Base-by-base conservation (phyloP, 2,888 invertebrate species). In the Pristionchus exspectatus region DNA sequence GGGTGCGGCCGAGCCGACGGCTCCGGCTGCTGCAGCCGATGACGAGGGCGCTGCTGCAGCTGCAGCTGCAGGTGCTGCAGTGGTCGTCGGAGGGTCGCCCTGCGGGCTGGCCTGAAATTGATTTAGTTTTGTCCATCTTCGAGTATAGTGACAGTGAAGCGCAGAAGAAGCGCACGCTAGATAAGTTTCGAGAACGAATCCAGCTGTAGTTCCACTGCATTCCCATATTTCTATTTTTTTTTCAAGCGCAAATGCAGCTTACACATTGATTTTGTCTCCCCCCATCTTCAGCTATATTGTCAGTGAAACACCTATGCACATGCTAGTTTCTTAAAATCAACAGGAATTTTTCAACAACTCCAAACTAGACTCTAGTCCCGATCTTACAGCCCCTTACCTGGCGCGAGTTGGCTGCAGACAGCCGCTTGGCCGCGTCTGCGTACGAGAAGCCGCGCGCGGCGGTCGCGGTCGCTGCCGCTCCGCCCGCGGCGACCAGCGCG, bases 381-480 rank as follows among this genome's bases (percentile, higher is more conserved):
- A 59, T 59, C 44, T 59, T 59, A 30, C 69, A 30, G 30, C 24
- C 44, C 21, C 59, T 33, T 1, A 33, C 87, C 74, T 88, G 87
- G 21, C 87, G 87, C 72, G 87, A 88, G 74, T 30, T 74, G 21
- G 87, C 72, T 33, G 72, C 87, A 14, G 88, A 88, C 38, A 27
- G n/a, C 81, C 50, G 30, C 88, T 88, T 88, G 44, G 88, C 88
- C 27, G 88, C 88, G 66, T 88, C 88, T 38, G 88, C 88, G 63
- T 88, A 88, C 44, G 88, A 88, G 81, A 88, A 88, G n/a, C 38
- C 38, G 38, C 18, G 24, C 33, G 66, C 63, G 66, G 86, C 38
- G 33, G 63, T 66, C 9, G 86, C 63, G 66, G 66, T 21, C 30
- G 85, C 81, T 21, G 81, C 81, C n/a, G 50, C 38, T 38, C 50